Evolutionary conservation across 2,888 invertebrate genomes (phyloP).

Genomic region (Allophyes oxyacanthae): DNA sequence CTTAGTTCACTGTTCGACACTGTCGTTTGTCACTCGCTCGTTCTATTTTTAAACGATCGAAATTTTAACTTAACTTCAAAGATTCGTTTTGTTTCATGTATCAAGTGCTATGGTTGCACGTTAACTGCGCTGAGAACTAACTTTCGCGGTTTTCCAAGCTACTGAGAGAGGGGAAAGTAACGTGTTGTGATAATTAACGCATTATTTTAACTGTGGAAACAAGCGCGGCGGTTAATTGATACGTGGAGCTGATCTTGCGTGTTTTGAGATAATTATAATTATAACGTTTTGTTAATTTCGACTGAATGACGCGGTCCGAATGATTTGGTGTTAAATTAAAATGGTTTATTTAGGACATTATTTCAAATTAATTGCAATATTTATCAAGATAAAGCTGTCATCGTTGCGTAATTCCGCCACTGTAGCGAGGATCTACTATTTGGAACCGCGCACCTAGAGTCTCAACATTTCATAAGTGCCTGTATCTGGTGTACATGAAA

Average conservation of each 20-base stretch:
- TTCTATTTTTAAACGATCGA: slow-evolving; percentile 75
- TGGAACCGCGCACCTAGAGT: no score
- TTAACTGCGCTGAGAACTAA: slow-evolving; percentile 71
- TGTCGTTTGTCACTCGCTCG: slow-evolving; percentile 83
- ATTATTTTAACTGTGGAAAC: slow-evolving; percentile 75
- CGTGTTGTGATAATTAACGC: slow-evolving; percentile 79
- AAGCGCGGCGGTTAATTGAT: slow-evolving; percentile 71
- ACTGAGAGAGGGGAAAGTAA: slow-evolving; percentile 83
- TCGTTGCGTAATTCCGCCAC: slow-evolving; percentile 2
- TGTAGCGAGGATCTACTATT: no score
- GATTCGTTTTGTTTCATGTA: slow-evolving; percentile 64
- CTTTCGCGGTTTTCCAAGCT: slow-evolving; percentile 84
- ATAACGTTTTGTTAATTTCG: slow-evolving; percentile 48
- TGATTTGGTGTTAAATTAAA: slow-evolving; percentile 18
- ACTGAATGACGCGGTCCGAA: slow-evolving; percentile 17
- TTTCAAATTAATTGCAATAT: slow-evolving; percentile 9
- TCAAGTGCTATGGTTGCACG: slow-evolving; percentile 67
- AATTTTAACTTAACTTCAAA: slow-evolving; percentile 58
- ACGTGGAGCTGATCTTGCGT: slow-evolving; percentile 59
- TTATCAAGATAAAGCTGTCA: slow-evolving; percentile 14
- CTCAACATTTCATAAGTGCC: no score
- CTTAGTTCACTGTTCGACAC: slow-evolving; percentile 86
- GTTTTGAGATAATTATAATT: slow-evolving; percentile 30
- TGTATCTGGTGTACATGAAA: no score
- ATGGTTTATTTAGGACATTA: slow-evolving; percentile 21